Evolutionary conservation across 2,113 vertebrate genomes (phyloP).

Genomic region (Oncorhynchus masou): DNA sequence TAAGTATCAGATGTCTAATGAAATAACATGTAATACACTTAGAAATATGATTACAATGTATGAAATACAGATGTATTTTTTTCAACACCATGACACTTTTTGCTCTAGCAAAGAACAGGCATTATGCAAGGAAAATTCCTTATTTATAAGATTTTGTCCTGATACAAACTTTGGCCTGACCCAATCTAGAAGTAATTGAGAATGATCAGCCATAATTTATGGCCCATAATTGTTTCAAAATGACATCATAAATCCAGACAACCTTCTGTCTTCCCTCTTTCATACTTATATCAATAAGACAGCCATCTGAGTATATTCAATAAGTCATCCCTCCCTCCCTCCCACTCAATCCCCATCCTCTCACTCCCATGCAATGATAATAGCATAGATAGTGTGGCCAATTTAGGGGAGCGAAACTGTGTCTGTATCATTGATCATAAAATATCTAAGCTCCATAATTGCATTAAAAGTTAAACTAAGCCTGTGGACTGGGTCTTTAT

Average conservation of each 20-base stretch:
- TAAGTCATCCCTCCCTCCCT: neutral
- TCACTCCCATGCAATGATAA: neutral
- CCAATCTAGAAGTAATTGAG: too few species aligned
- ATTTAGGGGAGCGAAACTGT: neutral
- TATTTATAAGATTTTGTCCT: too few species aligned
- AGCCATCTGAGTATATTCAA: slow-evolving; percentile 7
- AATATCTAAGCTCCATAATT: neutral
- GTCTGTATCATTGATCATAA: neutral
- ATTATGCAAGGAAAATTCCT: too few species aligned
- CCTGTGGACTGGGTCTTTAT: neutral
- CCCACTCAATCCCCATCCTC: neutral
- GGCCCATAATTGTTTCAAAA: neutral
- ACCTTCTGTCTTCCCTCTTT: neutral
- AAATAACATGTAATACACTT: too few species aligned
- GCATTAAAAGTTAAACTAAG: neutral
- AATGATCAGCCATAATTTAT: neutral
- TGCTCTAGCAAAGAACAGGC: too few species aligned
- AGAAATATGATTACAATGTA: too few species aligned
- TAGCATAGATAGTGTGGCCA: slow-evolving; percentile 1
- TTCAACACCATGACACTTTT: too few species aligned
- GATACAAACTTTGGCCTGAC: too few species aligned
- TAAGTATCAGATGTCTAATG: too few species aligned
- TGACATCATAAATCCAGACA: slow-evolving; percentile 5
- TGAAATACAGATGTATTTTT: too few species aligned
- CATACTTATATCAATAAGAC: slow-evolving; percentile 3